Base-by-base conservation (phyloP, 2,797 vertebrate genomes). In the Channa striata region DNA sequence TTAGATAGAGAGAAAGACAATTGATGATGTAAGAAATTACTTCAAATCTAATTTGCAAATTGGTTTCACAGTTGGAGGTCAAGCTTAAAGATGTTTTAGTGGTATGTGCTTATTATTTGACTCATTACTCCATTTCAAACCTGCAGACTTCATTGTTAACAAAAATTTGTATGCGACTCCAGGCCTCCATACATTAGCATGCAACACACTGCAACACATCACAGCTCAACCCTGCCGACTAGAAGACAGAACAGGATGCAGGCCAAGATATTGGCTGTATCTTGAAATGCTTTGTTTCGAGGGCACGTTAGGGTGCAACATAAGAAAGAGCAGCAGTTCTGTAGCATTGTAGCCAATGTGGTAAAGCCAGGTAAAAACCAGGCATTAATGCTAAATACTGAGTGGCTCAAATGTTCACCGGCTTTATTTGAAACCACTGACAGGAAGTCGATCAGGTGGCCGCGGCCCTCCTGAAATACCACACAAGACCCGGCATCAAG, bases 1-100 rank as follows among this genome's bases (percentile, higher is more conserved):
- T 99, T 72, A 72, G 54, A 72, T 13, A 10, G n/a, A 53, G n/a
- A 60, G 44, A n/a, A n/a, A 4, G 17, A 23, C 0, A 50, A 21
- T 0, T 10, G 6, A 54, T 2, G 6, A 14, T 0, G 39, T 17
- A 34, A 50, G 48, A 43, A 37, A 25, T n/a, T 3, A 11, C 8
- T 23, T 16, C 2, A 25, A 6, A 2, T 25, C 2, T 13, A 37
- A 21, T 37, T 36, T 9, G 39, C 0, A 2, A n/a, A 62, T 5
- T 2, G 8, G 69, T 48, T 7, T 34, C 13, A 33, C 10, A 46
- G 36, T 20, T 20, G n/a, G 2, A 14, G 11, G n/a, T 39, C 1
- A 13, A 64, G 9, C 8, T 30, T 33, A 10, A 20, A 48, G n/a
- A 42, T 33, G 3, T 4, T 47, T 2, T 14, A 39, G 10, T 14